Evolutionary conservation across 2,888 invertebrate species (phyloP).

Genomic region (Lepidonotus clava): DNA sequence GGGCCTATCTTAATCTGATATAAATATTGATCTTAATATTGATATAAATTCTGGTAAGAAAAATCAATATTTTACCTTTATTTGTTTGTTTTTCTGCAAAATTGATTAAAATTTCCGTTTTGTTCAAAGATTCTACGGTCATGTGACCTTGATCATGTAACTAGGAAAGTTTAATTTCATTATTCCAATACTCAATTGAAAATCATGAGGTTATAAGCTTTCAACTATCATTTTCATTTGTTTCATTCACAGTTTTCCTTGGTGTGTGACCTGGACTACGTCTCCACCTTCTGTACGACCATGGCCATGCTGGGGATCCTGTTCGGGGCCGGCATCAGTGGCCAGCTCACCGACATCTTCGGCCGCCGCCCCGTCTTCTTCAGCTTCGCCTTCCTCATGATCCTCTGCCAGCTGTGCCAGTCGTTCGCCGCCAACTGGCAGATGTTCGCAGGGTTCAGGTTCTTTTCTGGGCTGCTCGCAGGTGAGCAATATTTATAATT

Average conservation of each 20-base stretch:
- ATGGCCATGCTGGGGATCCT: slow-evolving; percentile 18
- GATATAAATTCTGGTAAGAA: not conserved
- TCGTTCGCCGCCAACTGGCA: slow-evolving; percentile 66
- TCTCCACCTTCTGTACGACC: slow-evolving; percentile 24
- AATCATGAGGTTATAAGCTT: too few relatives aligned
- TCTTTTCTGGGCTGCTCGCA: slow-evolving; percentile 64
- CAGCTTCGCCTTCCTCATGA: not conserved
- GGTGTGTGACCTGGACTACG: slow-evolving; percentile 22
- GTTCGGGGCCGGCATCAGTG: not conserved
- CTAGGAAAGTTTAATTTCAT: too few relatives aligned
- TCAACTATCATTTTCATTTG: not conserved
- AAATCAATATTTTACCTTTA: not conserved
- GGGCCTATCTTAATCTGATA: too few relatives aligned
- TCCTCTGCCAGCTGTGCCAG: not conserved
- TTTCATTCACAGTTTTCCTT: slow-evolving; percentile 8
- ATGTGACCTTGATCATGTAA: too few relatives aligned
- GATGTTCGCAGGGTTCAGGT: slow-evolving; percentile 66
- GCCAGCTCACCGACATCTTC: not conserved
- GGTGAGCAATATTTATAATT: not conserved
- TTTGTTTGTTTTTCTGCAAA: too few relatives aligned
- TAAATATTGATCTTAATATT: too few relatives aligned
- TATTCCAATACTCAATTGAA: too few relatives aligned
- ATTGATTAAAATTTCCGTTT: too few relatives aligned
- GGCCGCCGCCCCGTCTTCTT: slow-evolving; percentile 3
- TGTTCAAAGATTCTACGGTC: too few relatives aligned